Conservation (phyloP, 2,888 invertebrate genomes). For the Galerucella pusilla region DNA sequence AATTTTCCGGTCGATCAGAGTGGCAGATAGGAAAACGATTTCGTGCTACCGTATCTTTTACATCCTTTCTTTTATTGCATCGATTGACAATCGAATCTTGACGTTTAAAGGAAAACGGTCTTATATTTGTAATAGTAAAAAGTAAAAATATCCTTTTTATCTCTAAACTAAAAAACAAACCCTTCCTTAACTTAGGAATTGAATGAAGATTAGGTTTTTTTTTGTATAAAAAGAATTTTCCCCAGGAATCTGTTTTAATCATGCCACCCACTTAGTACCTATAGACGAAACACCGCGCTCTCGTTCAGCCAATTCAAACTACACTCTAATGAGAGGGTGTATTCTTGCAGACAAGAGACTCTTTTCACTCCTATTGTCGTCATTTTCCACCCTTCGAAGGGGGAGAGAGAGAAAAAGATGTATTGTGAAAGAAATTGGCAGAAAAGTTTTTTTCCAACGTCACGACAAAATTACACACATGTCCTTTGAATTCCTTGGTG, state of each 20-base stretch:
- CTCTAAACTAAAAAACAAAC: no score
- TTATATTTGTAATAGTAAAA: no score
- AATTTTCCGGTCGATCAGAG: conserved; percentile 23
- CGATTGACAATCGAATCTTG: background rate
- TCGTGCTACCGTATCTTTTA: background rate
- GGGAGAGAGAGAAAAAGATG: no score
- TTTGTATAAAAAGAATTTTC: background rate
- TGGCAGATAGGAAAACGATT: conserved; percentile 12
- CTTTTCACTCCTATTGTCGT: conserved; percentile 11
- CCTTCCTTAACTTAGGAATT: no score
- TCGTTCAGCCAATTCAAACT: conserved; percentile 9
- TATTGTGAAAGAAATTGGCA: conserved; percentile 4
- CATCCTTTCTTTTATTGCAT: background rate
- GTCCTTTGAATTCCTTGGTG: background rate
- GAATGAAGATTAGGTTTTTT: background rate
- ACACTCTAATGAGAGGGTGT: conserved; percentile 18
- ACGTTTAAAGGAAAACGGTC: background rate
- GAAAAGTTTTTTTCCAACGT: conserved; percentile 3
- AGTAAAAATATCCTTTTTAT: no score
- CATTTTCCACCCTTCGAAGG: background rate
- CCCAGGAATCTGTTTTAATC: background rate
- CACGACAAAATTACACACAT: background rate
- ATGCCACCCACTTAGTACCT: background rate
- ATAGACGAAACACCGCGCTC: background rate
- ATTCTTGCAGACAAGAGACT: conserved; percentile 14